Conservation (phyloP, 2,113 vertebrate genomes). For the Halichoerus grypus region DNA sequence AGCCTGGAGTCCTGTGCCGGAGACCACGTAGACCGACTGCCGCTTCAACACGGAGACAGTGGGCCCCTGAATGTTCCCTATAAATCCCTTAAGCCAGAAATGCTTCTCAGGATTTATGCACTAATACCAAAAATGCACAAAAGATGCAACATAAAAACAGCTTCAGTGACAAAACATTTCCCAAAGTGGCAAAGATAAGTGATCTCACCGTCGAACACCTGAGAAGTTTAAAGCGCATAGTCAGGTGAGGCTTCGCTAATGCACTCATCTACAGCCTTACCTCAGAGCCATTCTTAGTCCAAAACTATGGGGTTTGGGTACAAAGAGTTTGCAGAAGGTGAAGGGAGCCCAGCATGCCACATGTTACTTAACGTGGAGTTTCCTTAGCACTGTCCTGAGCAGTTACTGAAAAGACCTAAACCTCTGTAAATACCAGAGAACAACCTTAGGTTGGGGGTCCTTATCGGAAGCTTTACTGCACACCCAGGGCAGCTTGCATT, state of each 20-base stretch:
- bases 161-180: not conserved
- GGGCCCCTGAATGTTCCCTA: not conserved
- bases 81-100: not conserved
- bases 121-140: slow-evolving; percentile 4
- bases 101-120: not conserved
- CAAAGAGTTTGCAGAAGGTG: not conserved
- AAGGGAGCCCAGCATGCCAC: not conserved
- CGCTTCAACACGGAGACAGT: not conserved
- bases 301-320: fast-evolving
- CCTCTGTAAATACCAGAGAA: not conserved
- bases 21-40: too few species aligned
- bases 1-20: not conserved
- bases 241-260: not conserved
- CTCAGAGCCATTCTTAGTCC: not conserved
- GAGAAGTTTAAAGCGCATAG: not conserved
- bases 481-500: not conserved
- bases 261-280: not conserved
- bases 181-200: not conserved
- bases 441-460: not conserved
- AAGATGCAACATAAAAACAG: slow-evolving; percentile 19
- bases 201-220: not conserved
- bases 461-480: not conserved
- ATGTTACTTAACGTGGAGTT: not conserved
- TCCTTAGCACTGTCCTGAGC: not conserved
- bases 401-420: not conserved